A percentile compares a stretch with the other conserved stretches of the same genome.
Evolutionary conservation across 2,797 vertebrate species (phyloP).

Genomic region (Limnodromus scolopaceus): DNA sequence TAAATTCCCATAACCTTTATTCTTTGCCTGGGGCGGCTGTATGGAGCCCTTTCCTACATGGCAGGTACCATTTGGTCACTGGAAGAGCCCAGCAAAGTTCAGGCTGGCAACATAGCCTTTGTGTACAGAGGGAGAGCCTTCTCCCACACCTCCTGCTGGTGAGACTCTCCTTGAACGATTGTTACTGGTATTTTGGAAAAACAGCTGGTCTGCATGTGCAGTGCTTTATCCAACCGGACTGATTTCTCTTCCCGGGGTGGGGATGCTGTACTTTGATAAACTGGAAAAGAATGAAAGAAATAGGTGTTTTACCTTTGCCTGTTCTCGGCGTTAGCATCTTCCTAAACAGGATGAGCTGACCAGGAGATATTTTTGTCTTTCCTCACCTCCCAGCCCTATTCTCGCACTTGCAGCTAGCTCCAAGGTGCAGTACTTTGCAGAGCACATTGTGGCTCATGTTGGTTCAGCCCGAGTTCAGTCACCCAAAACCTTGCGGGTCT

Average conservation of each 20-base stretch:
- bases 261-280: not conserved
- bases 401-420: not conserved
- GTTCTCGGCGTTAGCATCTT: rapidly evolving
- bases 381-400: not conserved
- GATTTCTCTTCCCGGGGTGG: not conserved
- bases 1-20: not conserved
- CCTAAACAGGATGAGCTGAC: not conserved
- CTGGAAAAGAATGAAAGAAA: not conserved
- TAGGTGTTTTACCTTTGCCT: not conserved
- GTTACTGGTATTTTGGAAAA: not conserved
- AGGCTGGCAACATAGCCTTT: not conserved
- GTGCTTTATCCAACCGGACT: not conserved
- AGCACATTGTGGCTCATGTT: not conserved
- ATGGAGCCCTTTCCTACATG: not conserved
- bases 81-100: not conserved
- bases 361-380: not conserved
- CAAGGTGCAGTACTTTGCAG: not conserved
- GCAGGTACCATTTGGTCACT: not conserved
- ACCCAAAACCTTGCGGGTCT: slow-evolving; percentile 66
- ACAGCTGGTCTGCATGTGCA: not conserved
- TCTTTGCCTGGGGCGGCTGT: not conserved
- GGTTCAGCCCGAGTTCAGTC: slow-evolving; percentile 46
- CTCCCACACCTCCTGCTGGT: not conserved
- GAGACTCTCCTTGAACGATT: not conserved
- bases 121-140: not conserved